Base-by-base conservation (phyloP, 23 tunicate genomes). In the Halocynthia aurantium region DNA sequence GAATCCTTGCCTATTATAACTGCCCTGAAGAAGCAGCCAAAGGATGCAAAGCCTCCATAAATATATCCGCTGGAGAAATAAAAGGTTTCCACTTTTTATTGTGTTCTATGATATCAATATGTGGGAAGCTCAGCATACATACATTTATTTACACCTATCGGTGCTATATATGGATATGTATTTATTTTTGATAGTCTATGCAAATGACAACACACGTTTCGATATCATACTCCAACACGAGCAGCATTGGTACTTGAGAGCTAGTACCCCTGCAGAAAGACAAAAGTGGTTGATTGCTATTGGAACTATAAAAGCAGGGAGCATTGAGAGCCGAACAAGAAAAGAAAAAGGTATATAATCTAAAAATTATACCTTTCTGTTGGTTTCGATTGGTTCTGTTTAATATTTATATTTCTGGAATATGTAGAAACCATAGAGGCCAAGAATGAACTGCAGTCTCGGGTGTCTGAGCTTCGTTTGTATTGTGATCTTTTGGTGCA, bases 231-330 rank as follows among this genome's bases (percentile, higher is more conserved):
- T 88, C 0, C 82, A 86, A 69, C 74, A 88, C 72, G 99, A 84
- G 51, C 99, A 94, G 84, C 60, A 82, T 10, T 94, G 94, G 94
- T 94, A 84, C 54, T 58, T 94, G 62, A 84, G 81, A 77, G 81
- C 91, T 9, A 82, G 80, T 17, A 88, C 80, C 31, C 63, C 90
- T n/a, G 87, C 81, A 52, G 99, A 94, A 20, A 71, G 95, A 68
- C 99, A 94, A 77, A 80, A 91, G 7, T 94, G 99, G 99, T 57
- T 94, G 22, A 88, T 94, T 81, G 85, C 87, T 21, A 50, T 94
- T 6, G 99, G 90, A 21, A 84, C 95, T 53, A 71, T 87, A 18
- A 94, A 94, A 58, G 95, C 94, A 64, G 76, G 81, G 9, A 74
- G 66, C 52, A 50, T 52, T 6, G 82, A 84, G 22, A 68, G 53